Evolutionary conservation across 2,113 vertebrate genomes (phyloP).

Genomic region (Triplophysa tibetana): DNA sequence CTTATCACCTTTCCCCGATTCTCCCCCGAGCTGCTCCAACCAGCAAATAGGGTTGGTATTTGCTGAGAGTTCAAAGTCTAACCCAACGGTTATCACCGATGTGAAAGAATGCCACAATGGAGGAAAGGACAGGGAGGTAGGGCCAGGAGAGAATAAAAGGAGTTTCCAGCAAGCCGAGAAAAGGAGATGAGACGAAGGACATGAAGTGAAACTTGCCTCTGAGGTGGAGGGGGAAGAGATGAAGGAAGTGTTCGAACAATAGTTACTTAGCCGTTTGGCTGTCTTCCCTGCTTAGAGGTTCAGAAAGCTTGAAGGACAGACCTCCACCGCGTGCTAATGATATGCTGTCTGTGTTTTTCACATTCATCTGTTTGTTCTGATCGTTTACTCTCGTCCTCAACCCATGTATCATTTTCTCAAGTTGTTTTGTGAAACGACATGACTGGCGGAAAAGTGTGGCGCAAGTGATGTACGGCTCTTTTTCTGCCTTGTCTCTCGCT

Average conservation of each 20-base stretch:
- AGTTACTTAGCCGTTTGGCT: conserved; percentile 49
- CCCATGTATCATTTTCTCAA: conserved; percentile 11
- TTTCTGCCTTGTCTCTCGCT: conserved; percentile 24
- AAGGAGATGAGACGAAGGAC: conserved; percentile 58
- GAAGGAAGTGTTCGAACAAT: conserved; percentile 81
- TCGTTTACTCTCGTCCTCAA: background rate
- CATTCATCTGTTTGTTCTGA: background rate
- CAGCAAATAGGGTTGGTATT: conserved; percentile 75
- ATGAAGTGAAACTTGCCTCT: conserved; percentile 72
- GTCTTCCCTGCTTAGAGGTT: conserved; percentile 13
- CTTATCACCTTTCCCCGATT: conserved; percentile 40
- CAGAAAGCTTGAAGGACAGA: background rate
- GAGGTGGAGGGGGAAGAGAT: conserved; percentile 73
- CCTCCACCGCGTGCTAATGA: background rate
- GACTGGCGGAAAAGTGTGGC: conserved; percentile 6
- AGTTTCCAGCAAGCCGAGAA: conserved; percentile 1
- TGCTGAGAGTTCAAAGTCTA: conserved; percentile 76
- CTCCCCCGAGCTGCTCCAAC: conserved; percentile 35
- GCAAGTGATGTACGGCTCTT: conserved; percentile 39
- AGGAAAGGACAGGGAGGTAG: conserved; percentile 34
- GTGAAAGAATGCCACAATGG: conserved; percentile 74
- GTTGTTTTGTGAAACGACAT: background rate
- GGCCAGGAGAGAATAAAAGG: conserved; percentile 58
- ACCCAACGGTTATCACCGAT: conserved; percentile 61
- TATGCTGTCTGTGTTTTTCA: background rate